Conservation (phyloP, 64 coral and sea anemone genomes). For the Pachyseris speciosa region DNA sequence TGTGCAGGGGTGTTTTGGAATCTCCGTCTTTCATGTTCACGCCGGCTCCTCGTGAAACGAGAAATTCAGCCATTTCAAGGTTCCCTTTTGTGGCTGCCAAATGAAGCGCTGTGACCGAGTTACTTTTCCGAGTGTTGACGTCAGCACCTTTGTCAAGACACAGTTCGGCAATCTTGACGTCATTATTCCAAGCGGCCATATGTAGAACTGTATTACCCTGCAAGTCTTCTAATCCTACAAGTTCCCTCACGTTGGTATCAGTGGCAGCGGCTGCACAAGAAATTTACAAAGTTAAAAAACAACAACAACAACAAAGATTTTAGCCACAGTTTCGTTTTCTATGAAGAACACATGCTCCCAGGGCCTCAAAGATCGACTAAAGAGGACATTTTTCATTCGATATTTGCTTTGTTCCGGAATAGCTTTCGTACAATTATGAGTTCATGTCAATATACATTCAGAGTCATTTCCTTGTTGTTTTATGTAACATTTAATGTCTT, state of each 20-base stretch:
- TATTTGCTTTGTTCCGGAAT: too few relatives aligned
- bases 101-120: conserved; percentile 14
- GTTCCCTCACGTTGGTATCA: not conserved
- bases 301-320: not conserved
- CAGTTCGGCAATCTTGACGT: not conserved
- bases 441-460: too few relatives aligned
- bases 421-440: too few relatives aligned
- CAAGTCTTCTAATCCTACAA: not conserved
- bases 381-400: too few relatives aligned
- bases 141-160: conserved; percentile 10
- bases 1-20: conserved; percentile 61
- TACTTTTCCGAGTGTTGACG: not conserved
- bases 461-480: too few relatives aligned
- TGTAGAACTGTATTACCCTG: conserved; percentile 47
- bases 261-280: not conserved
- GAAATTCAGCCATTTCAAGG: conserved; percentile 26
- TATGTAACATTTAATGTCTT: too few relatives aligned
- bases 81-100: not conserved
- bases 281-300: not conserved
- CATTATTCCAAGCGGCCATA: conserved; percentile 21
- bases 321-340: too few relatives aligned
- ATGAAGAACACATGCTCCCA: too few relatives aligned
- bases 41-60: conserved; percentile 11
- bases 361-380: too few relatives aligned
- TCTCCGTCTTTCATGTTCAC: conserved; percentile 34